These are phyloP conservation scores for Caenorhabditis inopinata DNA, from an alignment of 1,140 invertebrate genomes.

Conservation along the genomic window DNA sequence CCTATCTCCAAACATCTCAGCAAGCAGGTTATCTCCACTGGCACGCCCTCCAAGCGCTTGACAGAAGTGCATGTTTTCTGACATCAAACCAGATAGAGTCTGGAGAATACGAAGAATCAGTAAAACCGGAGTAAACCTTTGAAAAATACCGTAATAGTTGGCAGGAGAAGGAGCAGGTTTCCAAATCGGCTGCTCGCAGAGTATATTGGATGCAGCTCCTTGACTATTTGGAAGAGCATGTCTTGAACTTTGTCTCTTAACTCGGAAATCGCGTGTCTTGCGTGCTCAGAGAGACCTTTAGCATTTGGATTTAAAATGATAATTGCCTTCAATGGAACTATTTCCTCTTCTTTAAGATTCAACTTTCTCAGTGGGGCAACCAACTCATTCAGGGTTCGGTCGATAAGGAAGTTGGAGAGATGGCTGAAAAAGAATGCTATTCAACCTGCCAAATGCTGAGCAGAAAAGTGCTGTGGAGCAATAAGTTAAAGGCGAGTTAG, in stretches of 20 bases:
- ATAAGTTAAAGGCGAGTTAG: neutral
- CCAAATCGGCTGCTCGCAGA: conserved; percentile 64
- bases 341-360: conserved; percentile 62
- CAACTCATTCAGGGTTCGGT: conserved; percentile 63
- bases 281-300: conserved; percentile 60
- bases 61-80: conserved; percentile 65
- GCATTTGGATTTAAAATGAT: conserved; percentile 66
- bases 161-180: conserved; percentile 45
- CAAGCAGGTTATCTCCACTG: conserved; percentile 57
- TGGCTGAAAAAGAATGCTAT: conserved; percentile 55
- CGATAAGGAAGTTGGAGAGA: conserved; percentile 65
- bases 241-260: conserved; percentile 63
- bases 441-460: conserved; percentile 23
- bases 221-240: conserved; percentile 66
- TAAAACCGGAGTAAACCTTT: neutral
- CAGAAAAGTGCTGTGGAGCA: conserved; percentile 30
- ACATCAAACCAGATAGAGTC: conserved; percentile 63
- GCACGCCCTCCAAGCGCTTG: conserved; percentile 61
- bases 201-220: conserved; percentile 59
- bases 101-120: too few relatives aligned
- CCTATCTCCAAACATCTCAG: conserved; percentile 63
- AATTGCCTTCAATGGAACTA: conserved; percentile 65
- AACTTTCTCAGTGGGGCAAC: conserved; percentile 61
- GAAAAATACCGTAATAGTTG: conserved; percentile 40
- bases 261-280: conserved; percentile 56